Percentiles rank a stretch among this genome's conserved stretches.
phyloP scores from a whole-genome alignment of 2,797 vertebrate genomes.

The Ctenosaura bakeri region DNA sequence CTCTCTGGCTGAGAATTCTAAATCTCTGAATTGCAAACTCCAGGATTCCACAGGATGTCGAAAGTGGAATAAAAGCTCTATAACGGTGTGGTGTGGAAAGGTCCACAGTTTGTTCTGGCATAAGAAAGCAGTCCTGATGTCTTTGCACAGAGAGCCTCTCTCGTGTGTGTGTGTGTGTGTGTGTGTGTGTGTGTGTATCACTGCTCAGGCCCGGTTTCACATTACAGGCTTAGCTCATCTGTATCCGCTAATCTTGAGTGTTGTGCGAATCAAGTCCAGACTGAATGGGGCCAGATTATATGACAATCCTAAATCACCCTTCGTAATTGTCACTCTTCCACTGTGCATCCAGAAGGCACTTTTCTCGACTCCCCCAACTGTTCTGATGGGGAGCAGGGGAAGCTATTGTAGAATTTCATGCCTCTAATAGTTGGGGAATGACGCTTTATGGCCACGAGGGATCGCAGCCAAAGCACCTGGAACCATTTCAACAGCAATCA shows the following conservation, averaged over 20 bases:
- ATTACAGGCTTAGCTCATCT: neutral
- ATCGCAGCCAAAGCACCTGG: conserved; percentile 14
- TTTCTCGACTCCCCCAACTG: neutral
- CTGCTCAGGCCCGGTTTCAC: neutral
- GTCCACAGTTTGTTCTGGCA: no score
- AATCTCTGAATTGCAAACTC: no score
- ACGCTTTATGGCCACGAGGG: conserved; percentile 8
- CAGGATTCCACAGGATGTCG: no score
- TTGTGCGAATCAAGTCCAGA: no score
- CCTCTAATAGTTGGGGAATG: conserved; percentile 21
- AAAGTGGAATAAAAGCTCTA: no score
- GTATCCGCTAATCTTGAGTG: no score
- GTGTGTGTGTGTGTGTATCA: neutral
- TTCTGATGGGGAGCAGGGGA: neutral
- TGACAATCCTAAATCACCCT: neutral
- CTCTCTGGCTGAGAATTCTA: no score
- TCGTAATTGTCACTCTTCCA: neutral
- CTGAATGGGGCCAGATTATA: neutral
- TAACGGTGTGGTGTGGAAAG: no score
- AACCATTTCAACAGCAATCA: conserved; percentile 34
- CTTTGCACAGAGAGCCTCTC: neutral
- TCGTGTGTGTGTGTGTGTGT: neutral
- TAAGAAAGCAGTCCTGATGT: neutral
- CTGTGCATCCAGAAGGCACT: neutral
- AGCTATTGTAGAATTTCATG: neutral